Base-by-base conservation (phyloP, 2,113 vertebrate genomes). In the Danionella cerebrum region DNA sequence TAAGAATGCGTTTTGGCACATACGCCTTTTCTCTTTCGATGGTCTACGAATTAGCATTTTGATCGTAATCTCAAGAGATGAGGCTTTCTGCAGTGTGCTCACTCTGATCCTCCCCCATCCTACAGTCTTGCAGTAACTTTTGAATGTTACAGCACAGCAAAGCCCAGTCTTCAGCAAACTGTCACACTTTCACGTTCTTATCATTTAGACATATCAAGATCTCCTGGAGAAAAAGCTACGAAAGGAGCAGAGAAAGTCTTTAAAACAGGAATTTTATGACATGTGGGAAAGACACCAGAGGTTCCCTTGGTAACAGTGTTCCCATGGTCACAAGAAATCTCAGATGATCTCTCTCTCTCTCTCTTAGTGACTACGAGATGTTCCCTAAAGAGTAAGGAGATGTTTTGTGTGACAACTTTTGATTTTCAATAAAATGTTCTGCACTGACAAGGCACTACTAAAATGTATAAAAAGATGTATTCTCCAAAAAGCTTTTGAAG, bases 271-370 rank as follows among this genome's bases (percentile, higher is more conserved):
- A n/a, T n/a, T n/a, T n/a, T 31, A 62, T n/a, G 41, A 27, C 18
- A 42, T 59, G 58, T 21, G 41, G 3, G 16, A 62, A 29, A 35
- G 58, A 47, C 42, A 19, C 7, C 12, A 50, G 31, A 53, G 13
- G 67, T 70, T 33, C 11, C 62, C 67, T 65, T 52, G 62, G 67
- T 14, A 66, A 70, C 62, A 14, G 31, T 44, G 72, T 70, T 66
- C 47, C 72, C 58, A 70, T 70, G 67, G 67, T 50, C 58, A 62
- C 58, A 45, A 45, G 41, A 62, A 25, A 62, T 62, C 16, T n/a
- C 10, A 14, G 8, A 44, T 10, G 38, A 29, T 11, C 29, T 24
- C 25, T 47, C 12, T n/a, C n/a, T n/a, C n/a, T n/a, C n/a, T n/a
- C n/a, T n/a, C 12, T 21, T 27, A 62, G 3, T 10, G 41, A 33